Percentiles rank a stretch among this genome's conserved stretches.
Evolutionary conservation across 2,888 invertebrate genomes (phyloP).

Genomic region (Dendrolimus pini): DNA sequence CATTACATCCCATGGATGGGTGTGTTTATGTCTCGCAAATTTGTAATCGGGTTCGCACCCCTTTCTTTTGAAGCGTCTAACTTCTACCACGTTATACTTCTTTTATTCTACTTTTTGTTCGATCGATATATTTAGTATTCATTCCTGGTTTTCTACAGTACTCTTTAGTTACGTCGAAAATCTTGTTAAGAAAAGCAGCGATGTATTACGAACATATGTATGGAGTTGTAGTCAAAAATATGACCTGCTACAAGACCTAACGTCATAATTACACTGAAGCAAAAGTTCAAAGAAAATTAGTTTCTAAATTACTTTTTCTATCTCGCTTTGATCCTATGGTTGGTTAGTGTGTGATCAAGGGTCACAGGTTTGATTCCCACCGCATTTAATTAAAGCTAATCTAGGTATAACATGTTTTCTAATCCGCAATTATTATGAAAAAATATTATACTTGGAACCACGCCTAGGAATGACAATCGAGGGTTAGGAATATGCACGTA

Average conservation of each 20-base stretch:
- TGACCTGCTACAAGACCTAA: not conserved
- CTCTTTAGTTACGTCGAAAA: not conserved
- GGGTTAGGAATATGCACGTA: no score
- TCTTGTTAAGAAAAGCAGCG: slow-evolving; percentile 7
- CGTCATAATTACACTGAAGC: not conserved
- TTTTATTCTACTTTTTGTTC: not conserved
- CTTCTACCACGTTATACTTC: not conserved
- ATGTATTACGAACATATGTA: slow-evolving; percentile 1
- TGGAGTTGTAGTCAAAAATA: not conserved
- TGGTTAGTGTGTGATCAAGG: slow-evolving; percentile 2
- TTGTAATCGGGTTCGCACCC: slow-evolving; percentile 59
- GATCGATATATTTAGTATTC: not conserved
- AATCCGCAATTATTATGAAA: no score
- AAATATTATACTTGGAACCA: no score
- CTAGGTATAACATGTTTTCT: no score
- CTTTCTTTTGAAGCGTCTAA: slow-evolving; percentile 7
- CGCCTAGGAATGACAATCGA: no score
- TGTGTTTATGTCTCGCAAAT: slow-evolving; percentile 54
- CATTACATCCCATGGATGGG: slow-evolving; percentile 48
- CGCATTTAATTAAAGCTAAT: no score
- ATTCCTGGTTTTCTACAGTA: slow-evolving; percentile 5
- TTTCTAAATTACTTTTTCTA: not conserved
- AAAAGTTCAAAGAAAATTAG: not conserved
- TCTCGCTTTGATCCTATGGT: not conserved
- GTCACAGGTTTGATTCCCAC: no score